These are phyloP conservation scores for Orchesellides sinensis DNA, from an alignment of 2,888 invertebrate species.

Conservation along the genomic window DNA sequence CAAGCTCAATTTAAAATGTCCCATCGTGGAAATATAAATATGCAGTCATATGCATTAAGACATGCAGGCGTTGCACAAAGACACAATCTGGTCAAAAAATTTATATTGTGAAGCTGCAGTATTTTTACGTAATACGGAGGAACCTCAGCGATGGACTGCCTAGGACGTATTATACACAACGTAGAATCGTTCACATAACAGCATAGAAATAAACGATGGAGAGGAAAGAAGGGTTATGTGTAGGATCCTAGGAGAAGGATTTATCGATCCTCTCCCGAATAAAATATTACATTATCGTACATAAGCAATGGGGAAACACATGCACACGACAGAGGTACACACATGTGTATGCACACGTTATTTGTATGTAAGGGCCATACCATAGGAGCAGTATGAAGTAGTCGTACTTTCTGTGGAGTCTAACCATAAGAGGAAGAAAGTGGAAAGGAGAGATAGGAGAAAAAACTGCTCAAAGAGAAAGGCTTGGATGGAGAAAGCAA, in stretches of 20 bases:
- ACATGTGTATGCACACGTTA: conserved; percentile 39
- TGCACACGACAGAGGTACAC: conserved; percentile 24
- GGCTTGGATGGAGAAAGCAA: conserved; percentile 63
- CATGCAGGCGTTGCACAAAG: conserved; percentile 1
- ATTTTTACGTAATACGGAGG: too few species aligned
- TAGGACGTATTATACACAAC: too few species aligned
- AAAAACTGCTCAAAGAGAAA: conserved; percentile 30
- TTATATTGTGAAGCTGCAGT: too few species aligned
- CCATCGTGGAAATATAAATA: too few species aligned
- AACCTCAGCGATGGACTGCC: too few species aligned
- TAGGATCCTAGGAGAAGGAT: conserved; percentile 69
- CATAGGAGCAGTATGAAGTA: conserved; percentile 17
- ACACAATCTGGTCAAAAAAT: too few species aligned
- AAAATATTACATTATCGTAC: conserved; percentile 62
- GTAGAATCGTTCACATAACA: too few species aligned
- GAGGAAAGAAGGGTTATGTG: too few species aligned
- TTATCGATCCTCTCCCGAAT: conserved; percentile 70
- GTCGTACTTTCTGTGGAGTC: neutral
- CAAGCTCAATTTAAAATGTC: too few species aligned
- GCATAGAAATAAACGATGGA: too few species aligned
- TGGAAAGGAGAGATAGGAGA: conserved; percentile 27
- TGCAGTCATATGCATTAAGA: too few species aligned
- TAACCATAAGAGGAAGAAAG: conserved; percentile 32
- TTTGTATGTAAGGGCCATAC: conserved; percentile 16
- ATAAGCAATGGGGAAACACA: conserved; percentile 33